Evolutionary conservation across 2,113 vertebrate species (phyloP).

Genomic region (Microtus ochrogaster): DNA sequence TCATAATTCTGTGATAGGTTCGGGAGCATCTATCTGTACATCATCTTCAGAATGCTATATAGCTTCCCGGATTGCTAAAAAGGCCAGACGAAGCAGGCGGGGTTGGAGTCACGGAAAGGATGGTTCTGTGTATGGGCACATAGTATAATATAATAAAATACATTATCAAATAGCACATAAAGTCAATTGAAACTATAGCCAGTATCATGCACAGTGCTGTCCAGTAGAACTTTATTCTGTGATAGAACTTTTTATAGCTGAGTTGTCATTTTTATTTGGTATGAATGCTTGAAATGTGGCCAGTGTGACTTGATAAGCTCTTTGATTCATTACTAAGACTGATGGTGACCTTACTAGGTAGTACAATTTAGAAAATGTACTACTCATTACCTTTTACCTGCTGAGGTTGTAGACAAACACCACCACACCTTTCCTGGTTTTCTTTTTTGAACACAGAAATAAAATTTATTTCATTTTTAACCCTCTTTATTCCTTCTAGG

Average conservation of each 20-base stretch:
- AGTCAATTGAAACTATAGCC: neutral
- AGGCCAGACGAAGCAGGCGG: neutral
- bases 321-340: neutral
- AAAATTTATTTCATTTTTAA: neutral
- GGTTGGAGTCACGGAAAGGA: neutral
- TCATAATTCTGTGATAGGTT: neutral
- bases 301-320: neutral
- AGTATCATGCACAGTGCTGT: neutral
- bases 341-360: neutral
- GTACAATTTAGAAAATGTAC: neutral
- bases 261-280: neutral
- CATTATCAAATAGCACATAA: neutral
- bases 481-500: neutral
- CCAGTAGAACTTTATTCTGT: neutral
- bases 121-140: neutral
- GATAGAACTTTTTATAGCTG: neutral
- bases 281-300: neutral
- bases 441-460: neutral
- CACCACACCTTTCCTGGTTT: neutral
- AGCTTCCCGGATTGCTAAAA: neutral
- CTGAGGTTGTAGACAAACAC: neutral
- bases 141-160: neutral
- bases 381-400: neutral
- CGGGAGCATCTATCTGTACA: neutral
- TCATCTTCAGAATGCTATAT: neutral